Percentiles rank a stretch among this genome's conserved stretches.
phyloP scores from a whole-genome alignment of 2,113 vertebrate genomes.

The Podarcis muralis region DNA sequence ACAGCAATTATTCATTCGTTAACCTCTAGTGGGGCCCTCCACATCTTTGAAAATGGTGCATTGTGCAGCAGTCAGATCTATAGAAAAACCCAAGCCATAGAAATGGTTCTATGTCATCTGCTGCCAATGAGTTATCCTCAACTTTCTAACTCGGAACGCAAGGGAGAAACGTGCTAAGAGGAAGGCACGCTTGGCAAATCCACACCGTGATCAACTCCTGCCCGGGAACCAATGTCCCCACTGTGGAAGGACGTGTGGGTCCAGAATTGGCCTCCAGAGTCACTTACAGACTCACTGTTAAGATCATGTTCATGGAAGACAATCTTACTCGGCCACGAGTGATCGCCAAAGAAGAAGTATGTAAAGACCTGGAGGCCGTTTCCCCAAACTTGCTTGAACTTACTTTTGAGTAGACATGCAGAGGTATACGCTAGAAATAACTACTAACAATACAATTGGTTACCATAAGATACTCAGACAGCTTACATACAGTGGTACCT shows the following conservation, averaged over 20 bases:
- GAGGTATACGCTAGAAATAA: not conserved
- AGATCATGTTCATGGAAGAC: too few species aligned
- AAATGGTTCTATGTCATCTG: constrained; percentile 21
- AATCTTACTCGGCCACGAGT: too few species aligned
- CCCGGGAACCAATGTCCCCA: too few species aligned
- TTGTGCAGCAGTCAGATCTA: constrained; percentile 31
- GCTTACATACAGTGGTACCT: not conserved
- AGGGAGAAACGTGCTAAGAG: too few species aligned
- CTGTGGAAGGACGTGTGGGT: too few species aligned
- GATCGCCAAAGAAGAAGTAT: too few species aligned
- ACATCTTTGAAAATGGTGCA: constrained; percentile 52
- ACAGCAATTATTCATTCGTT: constrained; percentile 71
- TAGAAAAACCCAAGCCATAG: constrained; percentile 21
- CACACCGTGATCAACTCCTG: too few species aligned
- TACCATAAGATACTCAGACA: not conserved
- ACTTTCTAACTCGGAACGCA: not conserved
- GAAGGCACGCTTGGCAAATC: too few species aligned
- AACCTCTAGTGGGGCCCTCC: constrained; percentile 49
- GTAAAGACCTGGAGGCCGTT: too few species aligned
- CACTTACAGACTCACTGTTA: too few species aligned
- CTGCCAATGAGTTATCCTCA: constrained; percentile 9
- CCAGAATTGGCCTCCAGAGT: too few species aligned
- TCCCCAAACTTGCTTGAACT: too few species aligned
- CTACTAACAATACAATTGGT: not conserved
- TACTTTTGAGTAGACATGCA: not conserved